Evolutionary conservation across 2,797 vertebrate species (phyloP).

Genomic region (Malacoctenus gilli): DNA sequence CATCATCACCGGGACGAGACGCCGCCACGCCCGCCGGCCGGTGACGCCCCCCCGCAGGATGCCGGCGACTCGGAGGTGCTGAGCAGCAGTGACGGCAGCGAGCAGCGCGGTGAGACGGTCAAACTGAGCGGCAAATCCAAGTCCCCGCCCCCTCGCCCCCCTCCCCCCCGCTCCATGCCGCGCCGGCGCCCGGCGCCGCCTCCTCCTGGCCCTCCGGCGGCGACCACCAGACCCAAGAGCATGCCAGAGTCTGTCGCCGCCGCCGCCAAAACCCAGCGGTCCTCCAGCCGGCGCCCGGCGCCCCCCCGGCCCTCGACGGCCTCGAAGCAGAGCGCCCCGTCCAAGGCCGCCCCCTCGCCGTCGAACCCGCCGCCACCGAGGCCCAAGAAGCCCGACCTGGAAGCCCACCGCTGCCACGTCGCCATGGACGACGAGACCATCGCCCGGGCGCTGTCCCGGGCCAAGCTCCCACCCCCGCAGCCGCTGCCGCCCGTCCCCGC

Average conservation of each 20-base stretch:
- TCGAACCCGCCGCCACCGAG: constrained; percentile 80
- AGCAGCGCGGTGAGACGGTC: constrained; percentile 1
- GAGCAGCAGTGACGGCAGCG: constrained; percentile 1
- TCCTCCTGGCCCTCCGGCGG: constrained; percentile 46
- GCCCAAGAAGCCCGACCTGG: constrained; percentile 83
- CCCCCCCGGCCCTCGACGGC: constrained; percentile 80
- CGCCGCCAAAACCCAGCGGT: constrained; percentile 7
- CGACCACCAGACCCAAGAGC: constrained; percentile 56
- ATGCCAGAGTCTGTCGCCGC: constrained; percentile 49
- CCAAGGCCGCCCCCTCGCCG: constrained; percentile 72
- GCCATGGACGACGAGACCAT: constrained; percentile 83
- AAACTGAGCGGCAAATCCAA: constrained; percentile 67
- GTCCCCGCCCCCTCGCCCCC: constrained; percentile 89
- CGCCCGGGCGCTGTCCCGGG: constrained; percentile 79
- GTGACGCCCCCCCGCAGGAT: constrained; percentile 20
- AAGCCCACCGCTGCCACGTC: constrained; percentile 78
- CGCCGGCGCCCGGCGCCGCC: constrained; percentile 60
- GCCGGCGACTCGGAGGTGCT: neutral
- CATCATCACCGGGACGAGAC: constrained; percentile 14
- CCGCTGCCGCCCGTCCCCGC: constrained; percentile 43
- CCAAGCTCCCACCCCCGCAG: constrained; percentile 76
- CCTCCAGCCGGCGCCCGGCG: constrained; percentile 66
- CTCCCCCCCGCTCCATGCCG: constrained; percentile 82
- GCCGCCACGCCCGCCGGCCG: neutral
- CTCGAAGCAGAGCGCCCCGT: constrained; percentile 53